Evolutionary conservation across 2,888 invertebrate genomes (phyloP).

Genomic region (Conomelus anceps): DNA sequence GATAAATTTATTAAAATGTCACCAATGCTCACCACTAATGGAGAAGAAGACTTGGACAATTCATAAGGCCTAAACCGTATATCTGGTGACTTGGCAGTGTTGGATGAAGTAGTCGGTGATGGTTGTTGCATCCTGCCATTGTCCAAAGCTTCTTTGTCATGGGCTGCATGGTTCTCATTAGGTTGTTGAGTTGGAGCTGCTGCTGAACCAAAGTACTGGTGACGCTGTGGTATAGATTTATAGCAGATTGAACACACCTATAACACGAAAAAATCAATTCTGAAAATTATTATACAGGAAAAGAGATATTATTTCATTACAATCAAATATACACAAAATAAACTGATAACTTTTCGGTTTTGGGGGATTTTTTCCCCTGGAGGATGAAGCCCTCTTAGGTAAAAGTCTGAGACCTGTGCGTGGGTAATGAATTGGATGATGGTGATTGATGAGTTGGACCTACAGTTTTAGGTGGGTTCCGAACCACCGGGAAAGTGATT

Average conservation of each 20-base stretch:
- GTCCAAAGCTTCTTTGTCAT: slow-evolving; percentile 1
- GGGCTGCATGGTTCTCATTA: slow-evolving; percentile 48
- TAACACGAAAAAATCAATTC: slow-evolving; percentile 23
- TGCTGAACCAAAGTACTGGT: slow-evolving; percentile 59
- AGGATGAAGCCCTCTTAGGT: too few species aligned
- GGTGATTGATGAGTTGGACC: too few species aligned
- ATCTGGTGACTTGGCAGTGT: slow-evolving; percentile 50
- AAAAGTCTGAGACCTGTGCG: too few species aligned
- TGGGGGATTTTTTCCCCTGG: too few species aligned
- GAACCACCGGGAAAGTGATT: too few species aligned
- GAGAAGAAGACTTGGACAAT: slow-evolving; percentile 29
- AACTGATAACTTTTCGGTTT: too few species aligned
- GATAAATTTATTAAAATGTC: too few species aligned
- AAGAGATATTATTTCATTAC: too few species aligned
- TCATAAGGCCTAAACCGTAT: slow-evolving; percentile 54
- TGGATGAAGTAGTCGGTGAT: slow-evolving; percentile 25
- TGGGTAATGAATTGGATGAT: too few species aligned
- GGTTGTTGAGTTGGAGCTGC: neutral
- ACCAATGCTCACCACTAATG: slow-evolving; percentile 26
- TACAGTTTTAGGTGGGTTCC: too few species aligned
- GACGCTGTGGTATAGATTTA: slow-evolving; percentile 70
- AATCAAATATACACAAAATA: too few species aligned
- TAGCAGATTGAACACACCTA: slow-evolving; percentile 83
- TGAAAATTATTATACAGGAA: too few species aligned
- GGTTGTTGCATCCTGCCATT: slow-evolving; percentile 31